Base-by-base conservation (phyloP, 35 echinoderm and acorn worm genomes). In the Lytechinus variegatus region DNA sequence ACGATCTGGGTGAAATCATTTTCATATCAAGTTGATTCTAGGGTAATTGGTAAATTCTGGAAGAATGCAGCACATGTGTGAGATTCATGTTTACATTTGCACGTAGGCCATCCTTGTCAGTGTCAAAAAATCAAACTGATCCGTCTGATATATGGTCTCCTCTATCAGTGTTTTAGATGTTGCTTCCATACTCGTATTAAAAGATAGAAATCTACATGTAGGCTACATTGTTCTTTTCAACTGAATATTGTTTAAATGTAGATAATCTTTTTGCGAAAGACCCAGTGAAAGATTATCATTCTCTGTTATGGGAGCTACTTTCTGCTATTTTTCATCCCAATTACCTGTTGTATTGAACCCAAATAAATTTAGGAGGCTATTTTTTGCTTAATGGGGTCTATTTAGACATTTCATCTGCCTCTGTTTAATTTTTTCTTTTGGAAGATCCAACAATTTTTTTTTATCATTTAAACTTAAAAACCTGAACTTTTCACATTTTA, bases 1-100 rank as follows among this genome's bases (percentile, higher is more conserved):
- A 79, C n/a, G 66, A 79, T 79, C 19, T 79, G 66, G 66, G 66
- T 79, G 66, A 79, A 79, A 79, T 79, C 66, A 79, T 79, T 79
- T 79, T 79, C 66, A 79, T 79, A 79, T 79, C 66, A 79, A 79
- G n/a, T 79, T 79, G 66, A 79, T 79, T 79, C 66, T 79, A 7
- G 66, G 66, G 66, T 79, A 79, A 79, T 79, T 79, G 66, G 66
- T 4, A 79, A 79, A 79, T 79, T 79, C 66, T 79, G 66, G 19
- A 79, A 79, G 66, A 79, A 79, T 79, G 66, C 16, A 24, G 16
- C 19, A 24, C 66, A 79, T 79, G 66, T 79, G 66, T 24, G 66
- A 79, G n/a, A 16, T 24, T 79, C 66, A 79, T 79, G 66, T 79
- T 79, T 79, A 79, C 66, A 79, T 79, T 79, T 79, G 19, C 66